Evolutionary conservation across 2,797 vertebrate genomes (phyloP).

Genomic region (Hemibagrus guttatus): DNA sequence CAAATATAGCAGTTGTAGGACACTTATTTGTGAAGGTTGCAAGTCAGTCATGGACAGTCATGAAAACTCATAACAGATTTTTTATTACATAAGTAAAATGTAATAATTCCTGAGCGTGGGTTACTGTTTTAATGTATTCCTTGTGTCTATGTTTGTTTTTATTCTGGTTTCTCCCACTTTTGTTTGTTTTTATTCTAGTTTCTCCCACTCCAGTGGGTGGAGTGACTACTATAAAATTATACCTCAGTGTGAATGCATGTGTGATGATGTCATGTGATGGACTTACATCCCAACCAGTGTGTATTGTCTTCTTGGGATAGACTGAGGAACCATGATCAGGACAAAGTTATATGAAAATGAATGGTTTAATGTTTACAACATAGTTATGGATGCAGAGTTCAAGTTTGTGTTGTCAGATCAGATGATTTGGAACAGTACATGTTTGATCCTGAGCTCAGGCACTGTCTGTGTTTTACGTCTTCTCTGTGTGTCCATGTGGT

Average conservation of each 20-base stretch:
- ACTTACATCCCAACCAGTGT: not conserved
- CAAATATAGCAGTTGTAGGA: not conserved
- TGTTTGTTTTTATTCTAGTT: not conserved
- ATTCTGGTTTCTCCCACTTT: not conserved
- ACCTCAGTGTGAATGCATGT: not conserved
- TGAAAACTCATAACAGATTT: not conserved
- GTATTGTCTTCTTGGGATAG: not conserved
- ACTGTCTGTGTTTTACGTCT: not conserved
- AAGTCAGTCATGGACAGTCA: not conserved
- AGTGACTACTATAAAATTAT: not conserved
- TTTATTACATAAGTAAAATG: not conserved
- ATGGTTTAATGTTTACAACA: not conserved
- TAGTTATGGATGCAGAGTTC: not conserved
- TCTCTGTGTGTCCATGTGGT: not conserved
- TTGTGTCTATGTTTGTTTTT: not conserved
- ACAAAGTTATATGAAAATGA: not conserved
- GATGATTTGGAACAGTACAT: not conserved
- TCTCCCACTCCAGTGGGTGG: not conserved
- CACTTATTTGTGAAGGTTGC: not conserved
- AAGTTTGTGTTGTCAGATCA: not conserved
- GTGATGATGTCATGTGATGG: not conserved
- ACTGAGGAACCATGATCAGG: not conserved
- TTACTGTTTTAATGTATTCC: not conserved
- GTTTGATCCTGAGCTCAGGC: not conserved
- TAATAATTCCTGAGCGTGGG: not conserved